Evolutionary conservation across 2,113 vertebrate genomes (phyloP), one percentile per base, ranked within the genome.

Genomic region (Gobiocypris rarus): DNA sequence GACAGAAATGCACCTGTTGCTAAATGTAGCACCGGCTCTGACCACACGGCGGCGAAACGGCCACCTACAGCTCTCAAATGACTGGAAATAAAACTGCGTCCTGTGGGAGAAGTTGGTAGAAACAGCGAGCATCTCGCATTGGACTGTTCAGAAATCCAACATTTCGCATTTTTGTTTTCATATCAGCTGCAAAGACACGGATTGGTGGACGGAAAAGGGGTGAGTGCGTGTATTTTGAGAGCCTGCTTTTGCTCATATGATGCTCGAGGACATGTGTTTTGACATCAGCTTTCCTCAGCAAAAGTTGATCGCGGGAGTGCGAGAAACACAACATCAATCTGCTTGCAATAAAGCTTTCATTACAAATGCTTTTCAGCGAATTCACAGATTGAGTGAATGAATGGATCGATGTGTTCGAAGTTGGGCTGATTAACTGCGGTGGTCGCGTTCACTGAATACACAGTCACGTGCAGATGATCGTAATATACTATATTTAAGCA

Each of bases 1-100:
- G 11, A 19, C 19, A 61, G 43, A 38, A 24, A 26, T 70, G 70
- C 86, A 84, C 83, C 86, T 87, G 86, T 82, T 82, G 82, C 83
- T 48, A 1, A 34, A 15, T 34, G 82, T 34, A 50, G 2, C 69
- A 5, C 63, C 26, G 31, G 17, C 19, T 31, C 6, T 22, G 24
- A 26, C 50, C 78, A 63, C 86, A 34, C 50, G 86, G 78, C 0
- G 78, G 52, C 61, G 78, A 11, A 28, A 7, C 41, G 15, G 63
- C 14, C n/a, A 7, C 41, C 28, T 11, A 9, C 71, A 50, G 6
- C 24, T 56, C 81, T 48, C 22, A 54, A 31, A 13, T n/a, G 61
- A 56, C 74, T 41, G 61, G n/a, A 75, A 34, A 38, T 22, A 54
- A 43, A 43, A 34, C 22, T 22, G 82, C 76, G 54, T 71, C 65